A percentile compares a stretch with the other conserved stretches of the same genome.
phyloP scores from a whole-genome alignment of 2,888 invertebrate species.

The Gastracanthus pulcherrimus region DNA sequence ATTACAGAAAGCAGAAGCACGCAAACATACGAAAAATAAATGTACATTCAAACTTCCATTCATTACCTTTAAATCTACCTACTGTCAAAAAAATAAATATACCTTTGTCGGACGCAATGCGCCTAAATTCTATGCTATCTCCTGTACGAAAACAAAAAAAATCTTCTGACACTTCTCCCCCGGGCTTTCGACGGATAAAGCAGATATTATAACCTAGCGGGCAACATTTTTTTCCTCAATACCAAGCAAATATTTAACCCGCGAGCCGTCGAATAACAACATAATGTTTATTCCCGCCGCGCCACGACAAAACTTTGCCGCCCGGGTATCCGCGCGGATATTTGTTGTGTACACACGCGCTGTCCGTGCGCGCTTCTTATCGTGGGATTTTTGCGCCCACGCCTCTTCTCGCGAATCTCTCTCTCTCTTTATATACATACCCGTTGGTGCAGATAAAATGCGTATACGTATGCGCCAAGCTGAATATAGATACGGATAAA shows the following conservation, averaged over 20 bases:
- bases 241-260: background rate
- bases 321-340: background rate
- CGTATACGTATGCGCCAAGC: too few relatives aligned
- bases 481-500: background rate
- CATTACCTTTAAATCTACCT: too few relatives aligned
- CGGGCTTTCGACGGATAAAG: background rate
- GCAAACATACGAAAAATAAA: too few relatives aligned
- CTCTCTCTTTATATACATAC: too few relatives aligned
- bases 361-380: background rate
- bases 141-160: too few relatives aligned
- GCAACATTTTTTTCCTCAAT: background rate
- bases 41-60: too few relatives aligned
- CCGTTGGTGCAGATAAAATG: too few relatives aligned
- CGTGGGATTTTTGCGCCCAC: conserved; percentile 13
- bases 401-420: background rate
- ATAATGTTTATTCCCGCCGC: background rate
- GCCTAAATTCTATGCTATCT: too few relatives aligned
- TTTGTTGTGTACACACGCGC: background rate
- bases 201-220: background rate
- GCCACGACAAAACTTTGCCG: background rate
- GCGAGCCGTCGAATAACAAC: background rate
- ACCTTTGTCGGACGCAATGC: too few relatives aligned
- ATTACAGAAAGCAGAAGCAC: too few relatives aligned
- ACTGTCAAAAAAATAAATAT: too few relatives aligned
- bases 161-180: background rate